These are phyloP conservation scores for Cosmia trapezina DNA, from an alignment of 2,888 invertebrate genomes.

Conservation along the genomic window DNA sequence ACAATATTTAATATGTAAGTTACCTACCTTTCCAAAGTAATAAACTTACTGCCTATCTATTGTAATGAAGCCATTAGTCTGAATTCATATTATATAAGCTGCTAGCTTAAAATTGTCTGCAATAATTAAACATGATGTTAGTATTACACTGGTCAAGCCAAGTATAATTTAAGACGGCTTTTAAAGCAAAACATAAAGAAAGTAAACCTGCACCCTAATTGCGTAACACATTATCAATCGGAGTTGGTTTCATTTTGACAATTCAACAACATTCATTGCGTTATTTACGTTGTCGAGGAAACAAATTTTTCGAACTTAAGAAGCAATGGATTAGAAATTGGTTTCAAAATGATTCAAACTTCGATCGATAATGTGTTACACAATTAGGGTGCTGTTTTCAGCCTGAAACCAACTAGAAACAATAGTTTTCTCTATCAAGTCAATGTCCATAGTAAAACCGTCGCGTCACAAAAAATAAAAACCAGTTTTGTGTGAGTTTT, in stretches of 20 bases:
- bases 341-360: too few relatives aligned
- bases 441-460: conserved; percentile 9
- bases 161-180: conserved; percentile 16
- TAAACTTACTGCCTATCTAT: conserved; percentile 13
- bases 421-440: conserved; percentile 19
- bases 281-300: too few relatives aligned
- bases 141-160: conserved; percentile 8
- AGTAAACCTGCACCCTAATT: too few relatives aligned
- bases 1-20: conserved; percentile 1
- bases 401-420: conserved; percentile 25
- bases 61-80: conserved; percentile 35
- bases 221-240: too few relatives aligned
- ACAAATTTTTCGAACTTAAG: too few relatives aligned
- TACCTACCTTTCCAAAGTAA: conserved; percentile 27
- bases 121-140: conserved; percentile 22
- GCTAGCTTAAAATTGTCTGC: conserved; percentile 14
- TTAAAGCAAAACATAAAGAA: conserved; percentile 26
- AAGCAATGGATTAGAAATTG: too few relatives aligned
- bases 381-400: too few relatives aligned
- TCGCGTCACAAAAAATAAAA: conserved; percentile 15
- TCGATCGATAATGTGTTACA: too few relatives aligned
- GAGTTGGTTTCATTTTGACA: too few relatives aligned
- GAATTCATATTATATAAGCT: conserved; percentile 40
- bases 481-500: conserved; percentile 42
- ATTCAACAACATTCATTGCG: too few relatives aligned